Conservation (phyloP, 2,888 invertebrate species). For the Ptilodon capucinus region DNA sequence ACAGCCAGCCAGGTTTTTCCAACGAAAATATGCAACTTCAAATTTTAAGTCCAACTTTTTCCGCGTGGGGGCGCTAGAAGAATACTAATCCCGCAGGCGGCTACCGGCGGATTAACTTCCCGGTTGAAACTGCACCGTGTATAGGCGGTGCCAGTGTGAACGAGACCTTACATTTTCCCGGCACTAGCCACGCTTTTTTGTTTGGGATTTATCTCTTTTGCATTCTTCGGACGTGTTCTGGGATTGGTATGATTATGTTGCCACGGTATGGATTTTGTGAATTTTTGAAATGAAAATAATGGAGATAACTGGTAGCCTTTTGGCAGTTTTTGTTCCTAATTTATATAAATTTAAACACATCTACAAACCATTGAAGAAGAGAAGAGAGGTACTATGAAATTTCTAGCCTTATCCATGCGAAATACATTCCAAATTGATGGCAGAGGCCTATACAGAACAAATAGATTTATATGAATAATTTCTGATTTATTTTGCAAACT, state of each 20-base stretch:
- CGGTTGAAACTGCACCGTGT: conserved; percentile 32
- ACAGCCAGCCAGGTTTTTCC: conserved; percentile 19
- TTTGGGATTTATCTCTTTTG: conserved; percentile 9
- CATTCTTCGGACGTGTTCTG: not conserved
- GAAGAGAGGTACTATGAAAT: no score
- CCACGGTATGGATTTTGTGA: conserved; percentile 1
- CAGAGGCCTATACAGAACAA: no score
- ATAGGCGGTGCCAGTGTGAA: conserved; percentile 22
- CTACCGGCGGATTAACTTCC: conserved; percentile 41
- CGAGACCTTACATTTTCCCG: conserved; percentile 29
- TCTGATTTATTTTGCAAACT: no score
- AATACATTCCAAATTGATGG: no score
- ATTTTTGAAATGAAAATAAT: not conserved
- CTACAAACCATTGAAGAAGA: no score
- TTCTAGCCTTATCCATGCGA: no score
- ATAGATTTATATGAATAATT: no score
- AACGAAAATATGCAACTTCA: conserved; percentile 37
- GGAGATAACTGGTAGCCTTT: no score
- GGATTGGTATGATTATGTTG: not conserved
- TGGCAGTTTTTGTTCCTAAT: no score
- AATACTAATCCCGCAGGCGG: conserved; percentile 50
- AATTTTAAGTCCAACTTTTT: conserved; percentile 50
- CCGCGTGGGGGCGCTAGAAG: conserved; percentile 41
- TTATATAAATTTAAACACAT: no score
- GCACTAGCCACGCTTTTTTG: conserved; percentile 20